Conservation (phyloP, 1,140 invertebrate genomes). For the Argopecten irradians region DNA sequence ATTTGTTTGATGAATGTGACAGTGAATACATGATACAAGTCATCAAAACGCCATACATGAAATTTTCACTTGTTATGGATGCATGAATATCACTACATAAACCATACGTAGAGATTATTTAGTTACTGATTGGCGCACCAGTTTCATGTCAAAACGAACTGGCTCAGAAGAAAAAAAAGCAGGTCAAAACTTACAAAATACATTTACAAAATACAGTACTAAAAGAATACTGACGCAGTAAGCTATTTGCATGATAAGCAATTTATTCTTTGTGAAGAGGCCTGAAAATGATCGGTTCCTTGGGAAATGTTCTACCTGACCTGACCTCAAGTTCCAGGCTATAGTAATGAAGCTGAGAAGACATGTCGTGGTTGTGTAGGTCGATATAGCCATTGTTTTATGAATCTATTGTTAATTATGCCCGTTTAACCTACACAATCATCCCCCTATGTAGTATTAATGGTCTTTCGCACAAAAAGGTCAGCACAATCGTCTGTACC, state of each 20-base stretch:
- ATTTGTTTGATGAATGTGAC: too few species aligned
- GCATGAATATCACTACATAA: too few species aligned
- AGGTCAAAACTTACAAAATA: too few species aligned
- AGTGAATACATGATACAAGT: too few species aligned
- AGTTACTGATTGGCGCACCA: too few species aligned
- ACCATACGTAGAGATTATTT: too few species aligned
- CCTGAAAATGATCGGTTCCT: background rate
- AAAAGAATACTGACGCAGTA: too few species aligned
- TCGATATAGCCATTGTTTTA: background rate
- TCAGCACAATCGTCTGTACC: background rate
- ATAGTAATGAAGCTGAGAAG: background rate
- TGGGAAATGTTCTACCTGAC: background rate
- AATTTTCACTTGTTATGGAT: too few species aligned
- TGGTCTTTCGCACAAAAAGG: background rate
- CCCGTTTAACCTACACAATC: background rate
- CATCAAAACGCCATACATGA: too few species aligned
- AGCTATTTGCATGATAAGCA: background rate
- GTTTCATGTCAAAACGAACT: too few species aligned
- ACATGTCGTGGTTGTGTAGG: background rate
- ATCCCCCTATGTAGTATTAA: background rate
- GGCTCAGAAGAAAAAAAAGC: too few species aligned
- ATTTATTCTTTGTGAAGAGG: background rate
- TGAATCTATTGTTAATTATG: background rate
- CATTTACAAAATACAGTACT: too few species aligned
- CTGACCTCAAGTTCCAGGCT: background rate